Conservation (phyloP, 2,113 vertebrate genomes). For the Sebastes fasciatus region DNA sequence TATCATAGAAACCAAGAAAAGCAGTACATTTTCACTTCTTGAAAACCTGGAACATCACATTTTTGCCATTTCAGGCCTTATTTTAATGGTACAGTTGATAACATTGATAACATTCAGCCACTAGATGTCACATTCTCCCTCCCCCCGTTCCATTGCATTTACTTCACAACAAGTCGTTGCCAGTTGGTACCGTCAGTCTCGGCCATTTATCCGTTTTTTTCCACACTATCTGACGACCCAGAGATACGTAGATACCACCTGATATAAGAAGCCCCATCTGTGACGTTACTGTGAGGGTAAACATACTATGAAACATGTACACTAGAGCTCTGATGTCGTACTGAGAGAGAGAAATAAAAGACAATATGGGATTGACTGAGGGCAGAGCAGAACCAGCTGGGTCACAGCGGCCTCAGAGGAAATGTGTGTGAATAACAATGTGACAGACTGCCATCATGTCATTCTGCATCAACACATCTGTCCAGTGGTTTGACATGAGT, state of each 20-base stretch:
- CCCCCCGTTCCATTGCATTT: too few species aligned
- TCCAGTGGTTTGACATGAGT: conserved; percentile 9
- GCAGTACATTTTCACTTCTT: background rate
- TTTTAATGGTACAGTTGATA: too few species aligned
- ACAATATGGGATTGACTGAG: background rate
- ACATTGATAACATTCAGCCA: too few species aligned
- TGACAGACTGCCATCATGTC: background rate
- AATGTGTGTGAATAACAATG: background rate
- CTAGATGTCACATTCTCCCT: too few species aligned
- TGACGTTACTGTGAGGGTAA: background rate
- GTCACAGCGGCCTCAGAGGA: background rate
- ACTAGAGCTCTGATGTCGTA: background rate
- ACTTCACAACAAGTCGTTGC: too few species aligned
- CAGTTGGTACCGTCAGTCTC: too few species aligned
- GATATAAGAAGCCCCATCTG: background rate
- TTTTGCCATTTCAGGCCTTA: background rate
- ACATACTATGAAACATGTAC: background rate
- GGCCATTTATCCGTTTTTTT: too few species aligned
- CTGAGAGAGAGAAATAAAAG: background rate
- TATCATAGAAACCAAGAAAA: background rate
- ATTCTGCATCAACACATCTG: background rate
- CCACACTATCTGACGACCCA: too few species aligned
- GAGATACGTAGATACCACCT: too few species aligned
- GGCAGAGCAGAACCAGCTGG: background rate
- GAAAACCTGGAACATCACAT: background rate